phyloP scores from a whole-genome alignment of 1,140 invertebrate genomes.

The Caenorhabditis remanei region DNA sequence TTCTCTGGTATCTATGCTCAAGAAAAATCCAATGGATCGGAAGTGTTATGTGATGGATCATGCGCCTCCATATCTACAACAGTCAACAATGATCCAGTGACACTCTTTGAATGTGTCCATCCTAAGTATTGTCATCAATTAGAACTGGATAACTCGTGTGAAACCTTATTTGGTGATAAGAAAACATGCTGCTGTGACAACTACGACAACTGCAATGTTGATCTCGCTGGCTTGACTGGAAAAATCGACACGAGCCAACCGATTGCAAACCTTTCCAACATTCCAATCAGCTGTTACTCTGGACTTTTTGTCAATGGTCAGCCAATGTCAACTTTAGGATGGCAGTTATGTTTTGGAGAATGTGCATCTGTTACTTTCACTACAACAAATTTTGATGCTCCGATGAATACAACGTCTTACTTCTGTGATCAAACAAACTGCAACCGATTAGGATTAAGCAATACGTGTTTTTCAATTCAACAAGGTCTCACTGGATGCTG shows the following conservation, averaged over 20 bases:
- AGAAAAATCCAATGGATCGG: slow-evolving; percentile 6
- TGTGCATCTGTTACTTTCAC: slow-evolving; percentile 31
- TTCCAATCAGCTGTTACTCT: slow-evolving; percentile 39
- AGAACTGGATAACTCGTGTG: slow-evolving; percentile 20
- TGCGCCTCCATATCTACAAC: slow-evolving; percentile 36
- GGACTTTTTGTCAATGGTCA: slow-evolving; percentile 20
- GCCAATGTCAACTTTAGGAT: slow-evolving; percentile 31
- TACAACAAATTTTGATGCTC: neutral
- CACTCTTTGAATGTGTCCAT: slow-evolving; percentile 14
- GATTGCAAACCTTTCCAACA: neutral
- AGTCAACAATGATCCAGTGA: neutral
- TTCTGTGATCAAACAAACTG: slow-evolving; percentile 56
- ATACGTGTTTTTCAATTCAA: slow-evolving; percentile 52
- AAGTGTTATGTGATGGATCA: slow-evolving; percentile 29
- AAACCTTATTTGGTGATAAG: neutral
- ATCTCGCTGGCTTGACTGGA: slow-evolving; percentile 23
- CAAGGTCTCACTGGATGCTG: slow-evolving; percentile 44
- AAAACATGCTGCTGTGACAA: slow-evolving; percentile 62
- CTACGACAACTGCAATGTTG: slow-evolving; percentile 61
- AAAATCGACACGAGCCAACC: neutral
- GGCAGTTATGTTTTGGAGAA: slow-evolving; percentile 53
- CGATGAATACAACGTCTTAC: slow-evolving; percentile 9
- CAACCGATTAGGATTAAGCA: slow-evolving; percentile 12
- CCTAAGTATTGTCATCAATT: neutral
- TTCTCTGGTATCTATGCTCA: slow-evolving; percentile 47